Base-by-base conservation (phyloP, 1,140 invertebrate genomes). In the Brachionus rotundiformis region DNA sequence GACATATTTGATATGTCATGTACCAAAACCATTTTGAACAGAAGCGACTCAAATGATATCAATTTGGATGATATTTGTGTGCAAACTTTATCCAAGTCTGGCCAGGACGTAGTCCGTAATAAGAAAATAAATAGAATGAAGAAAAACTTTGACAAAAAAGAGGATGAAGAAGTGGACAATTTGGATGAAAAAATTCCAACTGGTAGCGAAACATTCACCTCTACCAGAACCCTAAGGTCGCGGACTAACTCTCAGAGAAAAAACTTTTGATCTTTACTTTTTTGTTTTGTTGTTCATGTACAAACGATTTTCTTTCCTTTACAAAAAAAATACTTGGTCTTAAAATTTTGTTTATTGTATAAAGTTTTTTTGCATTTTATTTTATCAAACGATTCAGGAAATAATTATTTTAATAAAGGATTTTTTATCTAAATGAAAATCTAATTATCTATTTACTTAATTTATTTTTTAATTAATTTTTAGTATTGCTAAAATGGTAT, bases 161-260 rank as follows among this genome's bases (percentile, higher is more conserved):
- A 44, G n/a, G 36, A 73, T 41, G 29, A 31, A 44, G 68, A 73
- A 7, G 68, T 41, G 11, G 68, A 73, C 23, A 39, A 39, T 71
- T 31, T 13, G 29, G 61, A 65, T 33, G 47, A 54, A 54, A 54
- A 54, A 54, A 54, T 19, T 19, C 16, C n/a, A 0, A 8, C 16
- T 19, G 19, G 23, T 19, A 54, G 8, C 25, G 61, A 65, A n/a
- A 33, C 61, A 33, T 68, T 36, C 8, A 13, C 68, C 13, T 39
- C 65, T 11, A 73, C 36, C 25, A 41, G 68, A 27, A 44, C 36
- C 11, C 25, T 73, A 6, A 73, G 68, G 41, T 73, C 68, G 11
- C 19, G 68, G 7, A 73, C 68, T 25, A 73, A 73, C 25, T 73
- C 68, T 44, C 68, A 73, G 13, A 73, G 68, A 44, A 73, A 73